These are phyloP conservation scores for Onychomys arenicola DNA, from an alignment of 2,797 vertebrate species.

Conservation along the genomic window DNA sequence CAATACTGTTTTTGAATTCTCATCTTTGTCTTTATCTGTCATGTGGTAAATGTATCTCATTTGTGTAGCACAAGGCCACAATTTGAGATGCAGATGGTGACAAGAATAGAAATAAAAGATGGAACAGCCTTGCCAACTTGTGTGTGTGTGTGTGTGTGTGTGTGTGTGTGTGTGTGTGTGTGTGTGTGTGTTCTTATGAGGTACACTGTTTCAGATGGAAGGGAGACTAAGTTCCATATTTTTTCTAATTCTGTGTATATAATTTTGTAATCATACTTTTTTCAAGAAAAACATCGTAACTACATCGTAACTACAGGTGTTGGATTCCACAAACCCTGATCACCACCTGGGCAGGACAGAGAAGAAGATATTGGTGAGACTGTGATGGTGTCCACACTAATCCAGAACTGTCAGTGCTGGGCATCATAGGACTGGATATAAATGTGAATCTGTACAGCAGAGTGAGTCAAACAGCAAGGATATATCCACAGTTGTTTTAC, in stretches of 20 bases:
- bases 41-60: neutral
- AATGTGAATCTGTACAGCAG: neutral
- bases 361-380: neutral
- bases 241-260: neutral
- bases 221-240: neutral
- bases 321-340: neutral
- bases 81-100: neutral
- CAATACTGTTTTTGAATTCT: neutral
- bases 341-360: neutral
- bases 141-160: neutral
- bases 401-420: neutral
- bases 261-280: neutral
- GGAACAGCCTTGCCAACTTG: neutral
- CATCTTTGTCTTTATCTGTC: conserved; percentile 10
- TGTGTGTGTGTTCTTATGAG: neutral
- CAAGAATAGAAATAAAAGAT: neutral
- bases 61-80: neutral
- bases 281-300: neutral
- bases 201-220: neutral
- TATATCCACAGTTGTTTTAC: neutral
- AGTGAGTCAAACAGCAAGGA: neutral
- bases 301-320: no score
- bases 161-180: neutral
- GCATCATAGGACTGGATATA: neutral
- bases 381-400: accelerated